Conservation (phyloP, 2,797 vertebrate genomes). For the Sebastes itinus region DNA sequence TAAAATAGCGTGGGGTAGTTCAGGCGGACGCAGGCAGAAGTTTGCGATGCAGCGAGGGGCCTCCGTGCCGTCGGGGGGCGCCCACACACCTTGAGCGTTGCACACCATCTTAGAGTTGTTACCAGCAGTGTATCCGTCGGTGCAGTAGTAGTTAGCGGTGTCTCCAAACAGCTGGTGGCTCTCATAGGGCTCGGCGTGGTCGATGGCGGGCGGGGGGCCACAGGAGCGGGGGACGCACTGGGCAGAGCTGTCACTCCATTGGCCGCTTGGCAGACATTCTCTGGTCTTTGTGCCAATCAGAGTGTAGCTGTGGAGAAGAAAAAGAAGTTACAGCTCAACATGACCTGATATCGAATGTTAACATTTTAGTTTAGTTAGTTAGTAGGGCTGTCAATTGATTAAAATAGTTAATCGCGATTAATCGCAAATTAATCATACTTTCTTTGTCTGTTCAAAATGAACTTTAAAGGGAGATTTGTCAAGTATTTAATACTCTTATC, state of each 20-base stretch:
- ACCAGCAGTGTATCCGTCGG: constrained; percentile 90
- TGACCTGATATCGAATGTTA: neutral
- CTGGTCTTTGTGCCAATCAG: constrained; percentile 88
- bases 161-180: constrained; percentile 94
- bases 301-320: constrained; percentile 84
- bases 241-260: constrained; percentile 88
- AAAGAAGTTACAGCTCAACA: neutral
- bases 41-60: constrained; percentile 91
- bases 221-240: constrained; percentile 96
- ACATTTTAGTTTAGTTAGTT: neutral
- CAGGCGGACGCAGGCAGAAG: constrained; percentile 91
- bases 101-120: constrained; percentile 93
- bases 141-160: constrained; percentile 93
- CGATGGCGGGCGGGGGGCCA: constrained; percentile 91
- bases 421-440: too few species aligned
- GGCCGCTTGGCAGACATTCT: constrained; percentile 87
- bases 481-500: too few species aligned
- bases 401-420: too few species aligned
- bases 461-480: too few species aligned
- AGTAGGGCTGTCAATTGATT: too few species aligned
- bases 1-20: constrained; percentile 89
- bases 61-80: constrained; percentile 85
- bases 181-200: constrained; percentile 91
- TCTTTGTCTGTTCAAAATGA: too few species aligned
- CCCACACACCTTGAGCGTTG: constrained; percentile 92